Percentiles rank a stretch among this genome's conserved stretches.
These are phyloP conservation scores for Acromyrmex echinatior DNA, from an alignment of 1,140 invertebrate genomes.

Conservation along the genomic window DNA sequence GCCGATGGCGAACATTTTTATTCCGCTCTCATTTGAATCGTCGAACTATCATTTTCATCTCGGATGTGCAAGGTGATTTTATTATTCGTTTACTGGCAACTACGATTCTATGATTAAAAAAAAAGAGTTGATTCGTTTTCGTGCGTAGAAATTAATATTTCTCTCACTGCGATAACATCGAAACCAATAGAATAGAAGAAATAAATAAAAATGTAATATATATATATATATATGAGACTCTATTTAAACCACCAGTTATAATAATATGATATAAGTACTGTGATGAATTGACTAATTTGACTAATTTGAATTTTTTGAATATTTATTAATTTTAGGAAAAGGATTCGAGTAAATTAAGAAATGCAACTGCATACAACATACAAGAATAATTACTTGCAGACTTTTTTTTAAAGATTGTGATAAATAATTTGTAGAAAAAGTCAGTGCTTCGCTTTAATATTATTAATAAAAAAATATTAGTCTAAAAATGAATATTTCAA, in stretches of 20 bases:
- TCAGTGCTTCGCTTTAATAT: neutral
- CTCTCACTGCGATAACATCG: neutral
- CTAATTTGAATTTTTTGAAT: no score
- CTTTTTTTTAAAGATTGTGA: neutral
- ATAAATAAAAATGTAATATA: neutral
- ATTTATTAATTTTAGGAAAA: neutral
- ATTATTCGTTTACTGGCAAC: constrained; percentile 6
- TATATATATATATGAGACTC: no score
- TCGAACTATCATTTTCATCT: constrained; percentile 46
- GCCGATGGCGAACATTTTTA: constrained; percentile 58
- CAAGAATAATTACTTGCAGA: neutral
- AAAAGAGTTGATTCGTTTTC: neutral
- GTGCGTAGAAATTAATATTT: constrained; percentile 18
- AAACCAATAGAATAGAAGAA: neutral
- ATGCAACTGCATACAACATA: neutral
- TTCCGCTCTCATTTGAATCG: constrained; percentile 51
- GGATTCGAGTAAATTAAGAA: neutral
- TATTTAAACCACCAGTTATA: no score
- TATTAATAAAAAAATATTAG: no score
- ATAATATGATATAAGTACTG: neutral
- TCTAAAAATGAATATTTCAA: neutral
- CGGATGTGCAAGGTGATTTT: constrained; percentile 16
- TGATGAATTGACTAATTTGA: neutral
- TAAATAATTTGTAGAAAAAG: neutral
- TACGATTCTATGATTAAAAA: neutral